These are phyloP conservation scores for Hephaestus fuliginosus DNA, from an alignment of 2,797 vertebrate species.

Conservation along the genomic window DNA sequence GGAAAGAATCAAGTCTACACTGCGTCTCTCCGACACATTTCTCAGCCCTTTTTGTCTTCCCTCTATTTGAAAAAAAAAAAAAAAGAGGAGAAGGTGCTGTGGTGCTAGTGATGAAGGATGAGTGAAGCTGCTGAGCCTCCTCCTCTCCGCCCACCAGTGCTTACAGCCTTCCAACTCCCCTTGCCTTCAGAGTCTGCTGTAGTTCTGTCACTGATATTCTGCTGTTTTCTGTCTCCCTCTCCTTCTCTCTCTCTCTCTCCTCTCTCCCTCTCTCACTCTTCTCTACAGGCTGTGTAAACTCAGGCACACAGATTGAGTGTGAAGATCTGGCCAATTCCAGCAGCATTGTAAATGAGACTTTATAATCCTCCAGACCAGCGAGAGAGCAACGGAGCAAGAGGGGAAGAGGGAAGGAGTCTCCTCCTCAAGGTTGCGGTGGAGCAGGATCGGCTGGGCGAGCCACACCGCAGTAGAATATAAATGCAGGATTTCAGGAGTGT, in stretches of 20 bases:
- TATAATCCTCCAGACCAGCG: constrained; percentile 53
- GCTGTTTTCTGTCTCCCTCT: constrained; percentile 42
- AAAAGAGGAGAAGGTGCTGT: constrained; percentile 58
- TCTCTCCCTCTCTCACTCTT: constrained; percentile 25
- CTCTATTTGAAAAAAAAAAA: constrained; percentile 21
- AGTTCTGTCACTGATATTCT: constrained; percentile 66
- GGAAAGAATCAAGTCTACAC: constrained; percentile 55
- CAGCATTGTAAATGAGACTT: constrained; percentile 63
- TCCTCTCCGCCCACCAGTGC: constrained; percentile 78
- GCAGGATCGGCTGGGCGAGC: constrained; percentile 71
- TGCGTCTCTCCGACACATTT: constrained; percentile 61
- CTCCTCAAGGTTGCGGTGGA: constrained; percentile 68
- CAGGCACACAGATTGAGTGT: constrained; percentile 68
- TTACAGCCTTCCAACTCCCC: constrained; percentile 72
- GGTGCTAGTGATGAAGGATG: constrained; percentile 71
- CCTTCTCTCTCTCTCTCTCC: constrained; percentile 26
- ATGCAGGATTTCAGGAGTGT: constrained; percentile 61
- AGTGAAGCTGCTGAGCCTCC: constrained; percentile 78
- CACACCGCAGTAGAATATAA: constrained; percentile 75
- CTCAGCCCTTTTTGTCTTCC: constrained; percentile 49
- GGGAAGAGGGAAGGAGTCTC: constrained; percentile 59
- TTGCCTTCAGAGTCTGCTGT: constrained; percentile 70
- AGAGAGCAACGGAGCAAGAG: constrained; percentile 51
- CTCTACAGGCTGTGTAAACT: constrained; percentile 56
- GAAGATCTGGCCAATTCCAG: constrained; percentile 66